Percentiles rank a stretch among this genome's conserved stretches.
Conservation (phyloP, 2,797 vertebrate genomes). For the Numenius phaeopus region DNA sequence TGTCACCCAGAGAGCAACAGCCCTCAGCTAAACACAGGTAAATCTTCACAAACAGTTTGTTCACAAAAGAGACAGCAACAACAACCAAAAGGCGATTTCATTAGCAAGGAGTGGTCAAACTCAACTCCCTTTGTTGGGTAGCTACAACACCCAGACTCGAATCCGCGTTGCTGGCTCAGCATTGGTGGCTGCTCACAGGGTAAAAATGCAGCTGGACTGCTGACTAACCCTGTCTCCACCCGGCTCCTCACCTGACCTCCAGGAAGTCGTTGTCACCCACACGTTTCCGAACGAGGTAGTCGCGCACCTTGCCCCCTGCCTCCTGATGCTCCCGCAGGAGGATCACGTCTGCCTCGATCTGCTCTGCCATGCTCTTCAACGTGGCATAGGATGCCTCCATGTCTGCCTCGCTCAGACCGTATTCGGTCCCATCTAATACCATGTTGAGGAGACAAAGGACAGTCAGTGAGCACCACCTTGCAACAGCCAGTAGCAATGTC, state of each 20-base stretch:
- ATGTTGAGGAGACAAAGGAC: not conserved
- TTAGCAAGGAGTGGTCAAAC: slow-evolving; percentile 45
- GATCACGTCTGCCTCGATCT: slow-evolving; percentile 93
- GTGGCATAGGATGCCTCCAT: slow-evolving; percentile 98
- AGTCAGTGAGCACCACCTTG: not conserved
- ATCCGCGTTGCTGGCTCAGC: slow-evolving; percentile 39
- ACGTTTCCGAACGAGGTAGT: slow-evolving; percentile 94
- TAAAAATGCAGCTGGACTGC: slow-evolving; percentile 8
- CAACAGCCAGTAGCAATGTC: not conserved
- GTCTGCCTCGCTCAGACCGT: slow-evolving; percentile 92
- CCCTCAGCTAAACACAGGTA: not conserved
- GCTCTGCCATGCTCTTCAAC: slow-evolving; percentile 93
- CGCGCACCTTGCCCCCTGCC: slow-evolving; percentile 89
- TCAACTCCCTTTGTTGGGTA: not conserved
- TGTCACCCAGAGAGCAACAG: not conserved
- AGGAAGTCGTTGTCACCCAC: slow-evolving; percentile 98
- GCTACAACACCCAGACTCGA: slow-evolving; percentile 6
- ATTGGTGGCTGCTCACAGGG: not conserved
- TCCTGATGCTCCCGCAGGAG: slow-evolving; percentile 91
- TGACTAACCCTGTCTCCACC: slow-evolving; percentile 17
- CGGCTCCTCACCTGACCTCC: slow-evolving; percentile 93
- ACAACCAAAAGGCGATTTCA: not conserved
- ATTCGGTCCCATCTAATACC: slow-evolving; percentile 91
- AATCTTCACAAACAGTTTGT: not conserved
- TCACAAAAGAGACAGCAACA: not conserved